These are phyloP conservation scores for Patella ulyssiponensis DNA, from an alignment of 2,888 invertebrate species.

Conservation along the genomic window DNA sequence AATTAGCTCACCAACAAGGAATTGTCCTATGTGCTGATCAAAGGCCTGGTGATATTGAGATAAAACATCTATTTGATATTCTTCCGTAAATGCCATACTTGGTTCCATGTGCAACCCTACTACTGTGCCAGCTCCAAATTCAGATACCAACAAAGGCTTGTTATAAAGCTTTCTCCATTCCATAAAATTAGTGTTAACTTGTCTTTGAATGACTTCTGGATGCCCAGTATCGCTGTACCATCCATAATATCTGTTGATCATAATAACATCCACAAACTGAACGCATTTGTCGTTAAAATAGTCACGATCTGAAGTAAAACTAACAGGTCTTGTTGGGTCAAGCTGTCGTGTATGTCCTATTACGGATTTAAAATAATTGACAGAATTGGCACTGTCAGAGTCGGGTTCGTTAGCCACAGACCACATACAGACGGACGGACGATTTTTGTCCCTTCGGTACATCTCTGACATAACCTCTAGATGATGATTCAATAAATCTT, in stretches of 20 bases:
- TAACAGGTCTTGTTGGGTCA: constrained; percentile 87
- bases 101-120: constrained; percentile 84
- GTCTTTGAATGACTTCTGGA: constrained; percentile 80
- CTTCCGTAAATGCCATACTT: constrained; percentile 89
- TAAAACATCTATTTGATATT: constrained; percentile 88
- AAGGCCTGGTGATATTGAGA: constrained; percentile 91
- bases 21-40: constrained; percentile 79
- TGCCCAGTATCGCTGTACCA: constrained; percentile 91
- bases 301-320: constrained; percentile 72
- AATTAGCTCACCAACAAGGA: constrained; percentile 94
- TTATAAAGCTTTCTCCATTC: constrained; percentile 85
- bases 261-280: not conserved
- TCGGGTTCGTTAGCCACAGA: constrained; percentile 95
- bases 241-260: constrained; percentile 91
- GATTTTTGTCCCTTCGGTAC: constrained; percentile 91
- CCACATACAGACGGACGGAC: constrained; percentile 96
- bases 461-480: constrained; percentile 88
- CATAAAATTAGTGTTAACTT: constrained; percentile 82
- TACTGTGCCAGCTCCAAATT: constrained; percentile 95
- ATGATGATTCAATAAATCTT: constrained; percentile 82
- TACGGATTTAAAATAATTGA: constrained; percentile 85
- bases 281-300: constrained; percentile 51
- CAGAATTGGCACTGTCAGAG: constrained; percentile 79
- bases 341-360: constrained; percentile 83
- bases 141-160: constrained; percentile 91